Evolutionary conservation across 2,797 vertebrate genomes (phyloP).

Genomic region (Gallinago solitaria): DNA sequence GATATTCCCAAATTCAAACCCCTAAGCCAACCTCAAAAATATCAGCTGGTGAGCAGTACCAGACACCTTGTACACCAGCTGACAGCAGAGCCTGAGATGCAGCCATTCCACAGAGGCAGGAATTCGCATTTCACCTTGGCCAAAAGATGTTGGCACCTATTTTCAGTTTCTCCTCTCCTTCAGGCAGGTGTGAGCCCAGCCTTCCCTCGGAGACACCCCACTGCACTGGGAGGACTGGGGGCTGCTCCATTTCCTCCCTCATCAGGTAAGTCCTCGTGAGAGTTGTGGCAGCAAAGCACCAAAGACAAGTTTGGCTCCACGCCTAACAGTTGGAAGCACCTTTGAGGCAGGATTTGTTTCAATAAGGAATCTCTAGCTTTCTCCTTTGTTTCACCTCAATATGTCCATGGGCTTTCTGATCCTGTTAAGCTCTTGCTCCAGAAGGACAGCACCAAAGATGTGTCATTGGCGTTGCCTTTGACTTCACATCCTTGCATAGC

Average conservation of each 20-base stretch:
- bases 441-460: background rate
- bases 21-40: background rate
- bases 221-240: background rate
- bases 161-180: background rate
- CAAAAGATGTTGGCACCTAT: background rate
- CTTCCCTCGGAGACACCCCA: background rate
- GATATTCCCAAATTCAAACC: background rate
- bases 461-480: background rate
- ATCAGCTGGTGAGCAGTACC: background rate
- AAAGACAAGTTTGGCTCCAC: background rate
- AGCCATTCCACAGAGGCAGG: background rate
- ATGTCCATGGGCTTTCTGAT: background rate
- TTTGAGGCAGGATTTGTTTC: background rate
- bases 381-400: background rate
- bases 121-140: background rate
- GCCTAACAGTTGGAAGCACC: conserved; percentile 18
- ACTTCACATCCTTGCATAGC: accelerated
- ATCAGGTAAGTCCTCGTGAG: background rate
- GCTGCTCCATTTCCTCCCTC: background rate
- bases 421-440: background rate
- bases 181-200: background rate
- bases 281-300: background rate
- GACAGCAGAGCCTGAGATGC: background rate
- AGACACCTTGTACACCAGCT: background rate
- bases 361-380: conserved; percentile 31